These are phyloP conservation scores for Anas bernieri DNA, from an alignment of 2,797 vertebrate species.

Conservation along the genomic window DNA sequence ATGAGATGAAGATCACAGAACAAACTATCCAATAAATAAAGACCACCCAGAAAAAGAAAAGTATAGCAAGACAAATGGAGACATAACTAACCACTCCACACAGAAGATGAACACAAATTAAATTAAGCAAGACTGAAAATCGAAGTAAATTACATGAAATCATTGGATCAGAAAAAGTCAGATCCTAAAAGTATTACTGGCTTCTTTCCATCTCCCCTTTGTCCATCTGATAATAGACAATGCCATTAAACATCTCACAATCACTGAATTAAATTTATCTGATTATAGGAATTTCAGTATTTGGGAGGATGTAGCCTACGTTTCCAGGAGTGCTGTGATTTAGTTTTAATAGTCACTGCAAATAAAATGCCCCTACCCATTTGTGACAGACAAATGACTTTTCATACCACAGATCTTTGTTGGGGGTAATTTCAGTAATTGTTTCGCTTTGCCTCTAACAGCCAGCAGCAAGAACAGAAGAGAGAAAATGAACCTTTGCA, in stretches of 20 bases:
- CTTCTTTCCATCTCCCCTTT: not conserved
- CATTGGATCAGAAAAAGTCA: not conserved
- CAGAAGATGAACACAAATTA: conserved; percentile 18
- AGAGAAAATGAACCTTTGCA: conserved; percentile 21
- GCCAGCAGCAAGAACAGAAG: conserved; percentile 23
- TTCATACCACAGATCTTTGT: conserved; percentile 20
- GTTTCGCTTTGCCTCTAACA: conserved; percentile 26
- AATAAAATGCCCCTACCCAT: not conserved
- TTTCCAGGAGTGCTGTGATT: not conserved
- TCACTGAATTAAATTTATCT: not conserved
- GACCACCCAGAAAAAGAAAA: not conserved
- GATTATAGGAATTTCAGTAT: conserved; percentile 8
- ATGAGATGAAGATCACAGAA: not conserved
- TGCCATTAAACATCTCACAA: not conserved
- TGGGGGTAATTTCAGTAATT: conserved; percentile 44
- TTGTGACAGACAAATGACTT: not conserved
- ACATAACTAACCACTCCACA: not conserved
- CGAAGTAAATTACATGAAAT: conserved; percentile 18
- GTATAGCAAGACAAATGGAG: not conserved
- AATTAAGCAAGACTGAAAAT: conserved; percentile 14
- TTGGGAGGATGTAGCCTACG: not conserved
- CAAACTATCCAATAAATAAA: not conserved
- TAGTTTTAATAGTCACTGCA: not conserved
- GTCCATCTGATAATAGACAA: not conserved
- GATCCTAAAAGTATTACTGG: conserved; percentile 15